A percentile compares a stretch with the other conserved stretches of the same genome.
phyloP scores from a whole-genome alignment of 1,140 invertebrate species.

The Drosophila athabasca region DNA sequence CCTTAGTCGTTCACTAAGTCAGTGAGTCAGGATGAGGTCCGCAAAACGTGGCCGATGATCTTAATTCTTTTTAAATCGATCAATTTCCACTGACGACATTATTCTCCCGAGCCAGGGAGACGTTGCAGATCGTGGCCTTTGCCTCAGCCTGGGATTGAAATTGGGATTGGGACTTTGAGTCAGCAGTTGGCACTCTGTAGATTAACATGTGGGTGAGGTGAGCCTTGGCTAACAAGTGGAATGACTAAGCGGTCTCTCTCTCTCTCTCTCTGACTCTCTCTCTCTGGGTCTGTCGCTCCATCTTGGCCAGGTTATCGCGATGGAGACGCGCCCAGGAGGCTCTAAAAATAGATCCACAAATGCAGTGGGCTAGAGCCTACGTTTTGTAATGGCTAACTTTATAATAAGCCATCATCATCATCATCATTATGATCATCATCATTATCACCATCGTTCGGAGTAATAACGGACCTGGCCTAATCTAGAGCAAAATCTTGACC shows the following conservation, averaged over 20 bases:
- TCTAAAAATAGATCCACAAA: conserved; percentile 68
- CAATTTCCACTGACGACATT: conserved; percentile 80
- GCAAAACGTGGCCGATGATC: conserved; percentile 69
- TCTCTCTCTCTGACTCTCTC: conserved; percentile 7
- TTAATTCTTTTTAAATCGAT: conserved; percentile 83
- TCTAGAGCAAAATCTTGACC: conserved; percentile 72
- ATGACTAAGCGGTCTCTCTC: conserved; percentile 69
- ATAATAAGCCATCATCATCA: conserved; percentile 43
- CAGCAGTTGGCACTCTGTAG: conserved; percentile 51
- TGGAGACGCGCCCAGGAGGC: conserved; percentile 67
- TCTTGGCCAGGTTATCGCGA: conserved; percentile 61
- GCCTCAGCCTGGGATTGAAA: not conserved
- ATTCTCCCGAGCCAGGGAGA: conserved; percentile 48
- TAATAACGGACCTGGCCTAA: conserved; percentile 38
- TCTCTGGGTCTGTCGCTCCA: conserved; percentile 2
- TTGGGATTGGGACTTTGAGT: conserved; percentile 39
- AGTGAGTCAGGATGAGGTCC: conserved; percentile 69
- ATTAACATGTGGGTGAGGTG: conserved; percentile 71
- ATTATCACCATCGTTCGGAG: conserved; percentile 28
- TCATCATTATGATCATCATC: conserved; percentile 32
- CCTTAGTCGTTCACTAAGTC: conserved; percentile 78
- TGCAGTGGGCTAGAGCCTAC: not conserved
- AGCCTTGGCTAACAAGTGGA: conserved; percentile 73
- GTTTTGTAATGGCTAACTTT: conserved; percentile 41
- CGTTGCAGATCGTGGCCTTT: not conserved